phyloP scores from a whole-genome alignment of 2,888 invertebrate species.

The Leptopilina syphax region DNA sequence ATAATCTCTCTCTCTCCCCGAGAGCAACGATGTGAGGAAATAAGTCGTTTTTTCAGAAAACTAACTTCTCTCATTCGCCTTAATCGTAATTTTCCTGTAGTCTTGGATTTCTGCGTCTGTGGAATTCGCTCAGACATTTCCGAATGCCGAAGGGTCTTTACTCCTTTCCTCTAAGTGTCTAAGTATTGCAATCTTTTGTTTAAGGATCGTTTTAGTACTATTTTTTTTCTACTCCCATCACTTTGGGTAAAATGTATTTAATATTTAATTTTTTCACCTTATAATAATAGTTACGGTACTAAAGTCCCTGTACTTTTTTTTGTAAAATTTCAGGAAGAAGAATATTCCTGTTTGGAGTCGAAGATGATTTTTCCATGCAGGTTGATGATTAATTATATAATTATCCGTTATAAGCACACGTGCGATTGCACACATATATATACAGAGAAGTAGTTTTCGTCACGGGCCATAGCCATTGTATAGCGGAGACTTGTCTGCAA shows the following conservation, averaged over 20 bases:
- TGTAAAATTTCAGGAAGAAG: too few species aligned
- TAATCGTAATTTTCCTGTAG: constrained; percentile 42
- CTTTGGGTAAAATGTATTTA: too few species aligned
- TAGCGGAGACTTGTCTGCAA: constrained; percentile 47
- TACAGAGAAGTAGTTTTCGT: constrained; percentile 61
- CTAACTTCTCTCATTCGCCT: constrained; percentile 4
- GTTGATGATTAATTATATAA: constrained; percentile 61
- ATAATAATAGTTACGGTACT: too few species aligned
- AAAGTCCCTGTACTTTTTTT: too few species aligned
- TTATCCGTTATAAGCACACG: constrained; percentile 57
- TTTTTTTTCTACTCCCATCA: too few species aligned
- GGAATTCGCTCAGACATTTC: constrained; percentile 51
- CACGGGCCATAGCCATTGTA: constrained; percentile 67
- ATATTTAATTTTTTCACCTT: too few species aligned
- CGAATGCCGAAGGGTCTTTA: constrained; percentile 53
- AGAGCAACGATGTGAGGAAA: constrained; percentile 28
- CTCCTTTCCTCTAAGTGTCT: background rate
- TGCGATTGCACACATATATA: constrained; percentile 53
- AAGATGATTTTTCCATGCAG: constrained; percentile 7
- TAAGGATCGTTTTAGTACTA: background rate
- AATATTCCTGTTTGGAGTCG: too few species aligned
- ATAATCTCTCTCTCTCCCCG: background rate
- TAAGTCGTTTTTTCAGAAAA: constrained; percentile 25
- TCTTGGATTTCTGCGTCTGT: constrained; percentile 51
- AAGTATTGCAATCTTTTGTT: constrained; percentile 2